A percentile compares a stretch with the other conserved stretches of the same genome.
Conservation (phyloP, 2,113 vertebrate genomes). For the Prolemur simus region DNA sequence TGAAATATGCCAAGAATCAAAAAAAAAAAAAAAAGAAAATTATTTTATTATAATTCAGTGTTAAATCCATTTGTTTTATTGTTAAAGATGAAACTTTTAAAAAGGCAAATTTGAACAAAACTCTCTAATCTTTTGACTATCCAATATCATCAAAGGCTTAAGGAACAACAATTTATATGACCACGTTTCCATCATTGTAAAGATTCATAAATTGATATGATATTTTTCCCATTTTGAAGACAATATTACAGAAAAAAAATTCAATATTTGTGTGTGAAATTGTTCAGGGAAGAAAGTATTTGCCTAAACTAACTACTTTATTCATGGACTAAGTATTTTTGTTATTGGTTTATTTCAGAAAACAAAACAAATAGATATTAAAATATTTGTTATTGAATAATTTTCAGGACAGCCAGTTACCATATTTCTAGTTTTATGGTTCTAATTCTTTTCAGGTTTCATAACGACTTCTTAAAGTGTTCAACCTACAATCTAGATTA, state of each 20-base stretch:
- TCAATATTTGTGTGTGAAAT: neutral
- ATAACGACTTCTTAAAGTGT: neutral
- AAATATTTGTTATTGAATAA: neutral
- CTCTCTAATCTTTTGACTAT: neutral
- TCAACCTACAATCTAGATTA: neutral
- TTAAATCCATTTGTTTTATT: neutral
- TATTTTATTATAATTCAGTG: neutral
- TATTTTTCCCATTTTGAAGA: neutral
- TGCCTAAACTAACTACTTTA: neutral
- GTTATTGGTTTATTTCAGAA: neutral
- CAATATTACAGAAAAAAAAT: neutral
- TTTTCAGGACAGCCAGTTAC: neutral
- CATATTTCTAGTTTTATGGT: neutral
- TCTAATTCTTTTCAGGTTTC: neutral
- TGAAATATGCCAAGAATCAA: neutral
- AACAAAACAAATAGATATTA: neutral
- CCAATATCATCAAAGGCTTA: neutral
- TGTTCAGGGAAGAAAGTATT: neutral
- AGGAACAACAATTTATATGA: neutral
- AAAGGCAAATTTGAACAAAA: neutral
- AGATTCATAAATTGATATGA: neutral
- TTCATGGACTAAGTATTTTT: neutral
- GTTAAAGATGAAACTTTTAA: neutral
- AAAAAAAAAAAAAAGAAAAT: neutral
- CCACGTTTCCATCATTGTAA: neutral